phyloP scores from a whole-genome alignment of 2,113 vertebrate species.

The Ptyas mucosa region DNA sequence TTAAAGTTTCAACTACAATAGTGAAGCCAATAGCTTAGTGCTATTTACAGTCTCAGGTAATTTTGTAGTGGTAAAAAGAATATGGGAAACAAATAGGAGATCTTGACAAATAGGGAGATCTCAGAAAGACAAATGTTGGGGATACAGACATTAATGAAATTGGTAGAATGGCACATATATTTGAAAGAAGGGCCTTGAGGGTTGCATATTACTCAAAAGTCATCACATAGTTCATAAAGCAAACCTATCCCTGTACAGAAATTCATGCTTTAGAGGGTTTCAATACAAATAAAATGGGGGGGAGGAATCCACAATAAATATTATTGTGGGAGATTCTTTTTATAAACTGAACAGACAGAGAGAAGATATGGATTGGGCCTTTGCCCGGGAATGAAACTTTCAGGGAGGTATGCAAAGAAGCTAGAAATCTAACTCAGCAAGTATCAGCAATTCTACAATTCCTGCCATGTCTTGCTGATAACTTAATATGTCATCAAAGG shows the following conservation, averaged over 20 bases:
- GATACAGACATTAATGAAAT: background rate
- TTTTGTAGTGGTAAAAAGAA: background rate
- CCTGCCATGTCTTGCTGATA: background rate
- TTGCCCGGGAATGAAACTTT: background rate
- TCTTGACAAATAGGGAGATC: background rate
- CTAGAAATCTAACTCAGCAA: background rate
- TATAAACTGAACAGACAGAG: background rate
- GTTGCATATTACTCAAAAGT: background rate
- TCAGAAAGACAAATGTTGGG: background rate
- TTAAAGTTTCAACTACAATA: background rate
- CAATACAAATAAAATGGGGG: background rate
- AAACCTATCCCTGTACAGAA: background rate
- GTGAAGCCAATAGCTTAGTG: background rate
- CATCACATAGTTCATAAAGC: background rate
- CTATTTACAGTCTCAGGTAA: background rate
- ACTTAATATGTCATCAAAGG: background rate
- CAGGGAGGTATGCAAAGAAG: background rate
- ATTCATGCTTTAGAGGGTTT: background rate
- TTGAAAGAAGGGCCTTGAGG: background rate
- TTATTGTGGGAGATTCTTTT: background rate
- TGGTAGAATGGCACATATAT: background rate
- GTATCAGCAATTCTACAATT: background rate
- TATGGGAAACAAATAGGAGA: background rate
- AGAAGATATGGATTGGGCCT: background rate
- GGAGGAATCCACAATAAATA: background rate